These are phyloP conservation scores for Pseudochirops corinnae DNA, from an alignment of 2,797 vertebrate genomes.

Conservation along the genomic window DNA sequence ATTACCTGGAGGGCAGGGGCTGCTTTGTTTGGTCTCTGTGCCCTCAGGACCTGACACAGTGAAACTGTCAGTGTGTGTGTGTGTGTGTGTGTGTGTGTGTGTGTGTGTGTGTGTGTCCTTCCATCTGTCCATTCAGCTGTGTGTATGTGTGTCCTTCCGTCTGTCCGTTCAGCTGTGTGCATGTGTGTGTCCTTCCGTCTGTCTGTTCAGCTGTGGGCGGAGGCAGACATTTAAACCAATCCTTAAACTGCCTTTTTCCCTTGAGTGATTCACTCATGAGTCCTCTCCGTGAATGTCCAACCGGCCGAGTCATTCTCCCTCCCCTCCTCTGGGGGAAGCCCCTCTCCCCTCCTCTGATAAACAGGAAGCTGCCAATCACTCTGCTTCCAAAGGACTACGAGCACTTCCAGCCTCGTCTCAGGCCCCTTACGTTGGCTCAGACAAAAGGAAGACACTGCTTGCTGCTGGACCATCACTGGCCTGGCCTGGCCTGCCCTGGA, in stretches of 20 bases:
- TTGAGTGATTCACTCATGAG: background rate
- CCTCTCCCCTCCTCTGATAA: conserved; percentile 25
- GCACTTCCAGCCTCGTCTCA: conserved; percentile 27
- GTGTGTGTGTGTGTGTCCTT: too few species aligned
- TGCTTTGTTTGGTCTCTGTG: background rate
- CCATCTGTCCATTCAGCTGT: too few species aligned
- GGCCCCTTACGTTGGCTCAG: background rate
- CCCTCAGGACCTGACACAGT: background rate
- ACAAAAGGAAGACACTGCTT: background rate
- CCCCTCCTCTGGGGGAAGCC: background rate
- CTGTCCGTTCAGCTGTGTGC: background rate
- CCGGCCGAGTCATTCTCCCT: background rate
- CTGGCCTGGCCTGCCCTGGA: background rate
- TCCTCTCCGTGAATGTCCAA: background rate
- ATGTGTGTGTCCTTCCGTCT: background rate
- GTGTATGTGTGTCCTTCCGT: background rate
- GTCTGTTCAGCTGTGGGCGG: background rate
- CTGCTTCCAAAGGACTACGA: background rate
- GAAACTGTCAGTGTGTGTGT: background rate
- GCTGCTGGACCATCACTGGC: background rate
- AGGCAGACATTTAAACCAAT: conserved; percentile 21
- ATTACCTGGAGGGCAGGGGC: background rate
- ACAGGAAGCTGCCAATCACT: background rate
- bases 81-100: too few species aligned
- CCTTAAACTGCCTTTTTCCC: conserved; percentile 16